These are phyloP conservation scores for Serilophus lunatus DNA, from an alignment of 2,113 vertebrate genomes.

Conservation along the genomic window DNA sequence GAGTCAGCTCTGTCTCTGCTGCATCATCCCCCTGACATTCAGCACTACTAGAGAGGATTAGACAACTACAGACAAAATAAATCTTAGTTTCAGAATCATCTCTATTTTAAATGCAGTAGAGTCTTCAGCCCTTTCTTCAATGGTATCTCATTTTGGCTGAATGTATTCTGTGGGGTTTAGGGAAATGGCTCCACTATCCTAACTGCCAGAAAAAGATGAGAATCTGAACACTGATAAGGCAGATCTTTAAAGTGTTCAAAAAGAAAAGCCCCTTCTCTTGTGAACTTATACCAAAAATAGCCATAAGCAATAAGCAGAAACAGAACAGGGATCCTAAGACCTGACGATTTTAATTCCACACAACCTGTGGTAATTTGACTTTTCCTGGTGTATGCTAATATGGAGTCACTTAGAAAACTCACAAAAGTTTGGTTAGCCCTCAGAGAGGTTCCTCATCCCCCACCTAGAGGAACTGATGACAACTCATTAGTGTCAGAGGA, in stretches of 20 bases:
- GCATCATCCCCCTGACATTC: background rate
- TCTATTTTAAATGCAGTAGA: background rate
- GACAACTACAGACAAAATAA: background rate
- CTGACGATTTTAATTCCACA: background rate
- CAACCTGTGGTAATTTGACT: background rate
- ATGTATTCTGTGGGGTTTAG: background rate
- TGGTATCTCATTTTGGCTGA: background rate
- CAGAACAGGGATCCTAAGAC: background rate
- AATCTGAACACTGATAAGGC: background rate
- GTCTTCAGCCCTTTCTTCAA: background rate
- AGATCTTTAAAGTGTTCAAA: background rate
- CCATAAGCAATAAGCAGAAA: background rate
- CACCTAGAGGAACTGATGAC: background rate
- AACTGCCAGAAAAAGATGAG: background rate
- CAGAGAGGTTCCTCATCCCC: background rate
- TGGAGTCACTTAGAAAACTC: background rate
- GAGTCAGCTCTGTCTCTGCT: conserved; percentile 7
- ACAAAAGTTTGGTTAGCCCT: background rate
- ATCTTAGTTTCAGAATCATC: background rate
- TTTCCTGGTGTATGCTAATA: background rate
- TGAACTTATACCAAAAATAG: background rate
- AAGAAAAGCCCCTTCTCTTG: background rate
- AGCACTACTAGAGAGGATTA: background rate
- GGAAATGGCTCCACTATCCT: background rate
- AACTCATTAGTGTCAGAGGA: background rate